Conservation (phyloP, 2,888 invertebrate genomes). For the Piscicola geometra region DNA sequence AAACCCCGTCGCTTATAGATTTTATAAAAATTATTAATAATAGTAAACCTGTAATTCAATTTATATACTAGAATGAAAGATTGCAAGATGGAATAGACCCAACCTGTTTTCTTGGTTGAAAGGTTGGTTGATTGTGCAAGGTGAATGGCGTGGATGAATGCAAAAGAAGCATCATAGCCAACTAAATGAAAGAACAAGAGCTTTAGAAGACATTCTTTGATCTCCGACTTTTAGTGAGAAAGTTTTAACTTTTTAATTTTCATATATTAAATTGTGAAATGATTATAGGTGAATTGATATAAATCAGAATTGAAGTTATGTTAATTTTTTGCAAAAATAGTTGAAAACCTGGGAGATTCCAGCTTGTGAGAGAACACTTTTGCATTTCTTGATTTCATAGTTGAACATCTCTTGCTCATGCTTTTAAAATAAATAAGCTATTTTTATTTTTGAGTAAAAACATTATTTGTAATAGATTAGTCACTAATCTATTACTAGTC, state of each 20-base stretch:
- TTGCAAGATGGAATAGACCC: background rate
- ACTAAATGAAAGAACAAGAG: constrained; percentile 52
- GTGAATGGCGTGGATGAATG: constrained; percentile 52
- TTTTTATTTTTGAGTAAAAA: no score
- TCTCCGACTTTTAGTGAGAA: no score
- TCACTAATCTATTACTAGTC: no score
- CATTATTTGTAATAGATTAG: no score
- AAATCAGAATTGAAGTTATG: background rate
- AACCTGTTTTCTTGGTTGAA: constrained; percentile 51
- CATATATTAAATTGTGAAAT: background rate
- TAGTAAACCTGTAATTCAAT: background rate
- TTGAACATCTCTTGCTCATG: no score
- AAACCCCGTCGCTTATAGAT: no score
- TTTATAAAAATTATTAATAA: background rate
- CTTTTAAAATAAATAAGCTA: no score
- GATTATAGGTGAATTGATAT: no score
- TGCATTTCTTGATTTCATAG: no score
- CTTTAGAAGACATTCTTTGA: constrained; percentile 48
- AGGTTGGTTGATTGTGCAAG: constrained; percentile 51
- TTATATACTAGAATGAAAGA: background rate
- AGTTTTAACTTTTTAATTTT: background rate
- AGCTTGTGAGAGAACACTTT: no score
- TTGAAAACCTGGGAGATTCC: background rate
- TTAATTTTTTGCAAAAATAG: background rate
- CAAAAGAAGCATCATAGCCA: constrained; percentile 52